Evolutionary conservation across 2,888 invertebrate species (phyloP), one percentile per base, ranked within the genome.

Genomic region (Clostera curtula): DNA sequence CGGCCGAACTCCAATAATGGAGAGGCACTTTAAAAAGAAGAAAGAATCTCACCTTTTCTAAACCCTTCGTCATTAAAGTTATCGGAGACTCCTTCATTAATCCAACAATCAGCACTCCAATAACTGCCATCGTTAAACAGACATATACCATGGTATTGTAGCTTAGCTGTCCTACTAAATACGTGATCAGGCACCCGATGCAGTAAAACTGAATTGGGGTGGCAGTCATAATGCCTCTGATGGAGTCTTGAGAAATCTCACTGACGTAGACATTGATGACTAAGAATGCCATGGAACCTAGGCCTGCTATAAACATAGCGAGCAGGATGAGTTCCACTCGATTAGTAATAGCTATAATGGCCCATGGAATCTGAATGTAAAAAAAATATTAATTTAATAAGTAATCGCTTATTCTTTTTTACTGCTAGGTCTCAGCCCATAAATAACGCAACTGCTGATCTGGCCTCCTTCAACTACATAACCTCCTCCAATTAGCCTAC

Each of bases 211-310:
- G 51, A 31, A 72, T 52, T 0, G 60, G 34, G 0, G 58, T 52
- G 1, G 76, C 56, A 1, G 67, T 64, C 61, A 80, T 54, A 2
- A 56, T 49, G 0, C 77, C 80, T 12, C 79, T 44, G 10, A 79
- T 62, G 2, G 66, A 68, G 23, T 76, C 68, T 25, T 74, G 62
- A 27, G 69, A 66, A 14, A 74, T 57, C 39, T 80, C 80, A 13
- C 69, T 56, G 19, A 74, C 43, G 37, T 48, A 76, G 3, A 79
- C 58, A 0, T 69, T 63, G 0, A 59, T 52, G 2, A 68, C 48
- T 0, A 75, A 35, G 24, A 67, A 56, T 0, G 52, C 39, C 0
- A 61, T 46, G 0, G 62, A 61, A 0, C 69, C 57, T 0, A 73
- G 17, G 0, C 80, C 80, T 0, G 65, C 55, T 6, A 77, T 31